Evolutionary conservation across 2,888 invertebrate species (phyloP).

Genomic region (Eupsilia transversa): DNA sequence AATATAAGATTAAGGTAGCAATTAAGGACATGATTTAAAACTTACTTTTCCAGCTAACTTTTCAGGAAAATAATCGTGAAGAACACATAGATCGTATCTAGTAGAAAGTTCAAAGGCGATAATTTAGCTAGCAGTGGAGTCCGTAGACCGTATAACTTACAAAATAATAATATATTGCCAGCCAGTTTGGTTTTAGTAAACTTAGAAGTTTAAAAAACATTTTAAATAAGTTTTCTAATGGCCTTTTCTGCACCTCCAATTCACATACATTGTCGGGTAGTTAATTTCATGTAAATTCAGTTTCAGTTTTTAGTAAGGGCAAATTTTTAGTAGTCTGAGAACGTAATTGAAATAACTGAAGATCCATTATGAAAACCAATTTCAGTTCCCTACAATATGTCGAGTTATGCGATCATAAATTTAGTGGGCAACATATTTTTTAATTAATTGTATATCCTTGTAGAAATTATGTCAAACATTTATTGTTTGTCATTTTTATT

Average conservation of each 20-base stretch:
- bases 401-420: background rate
- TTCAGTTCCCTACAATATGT: background rate
- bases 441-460: background rate
- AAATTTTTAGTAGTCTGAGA: background rate
- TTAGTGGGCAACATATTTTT: background rate
- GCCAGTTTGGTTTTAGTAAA: slow-evolving; percentile 26
- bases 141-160: slow-evolving; percentile 11
- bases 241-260: background rate
- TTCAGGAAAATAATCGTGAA: slow-evolving; percentile 14
- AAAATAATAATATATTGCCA: slow-evolving; percentile 46
- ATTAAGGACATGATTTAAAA: slow-evolving; percentile 28
- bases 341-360: background rate
- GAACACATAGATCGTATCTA: slow-evolving; percentile 32
- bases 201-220: slow-evolving; percentile 26
- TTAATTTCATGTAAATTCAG: background rate
- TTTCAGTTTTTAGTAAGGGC: background rate
- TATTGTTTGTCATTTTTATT: background rate
- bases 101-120: slow-evolving; percentile 47
- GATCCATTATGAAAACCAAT: background rate
- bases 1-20: slow-evolving; percentile 8
- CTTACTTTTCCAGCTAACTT: background rate
- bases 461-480: background rate
- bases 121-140: slow-evolving; percentile 34
- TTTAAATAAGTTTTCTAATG: slow-evolving; percentile 37
- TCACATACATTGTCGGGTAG: background rate